Percentiles rank a stretch among this genome's conserved stretches.
phyloP scores from a whole-genome alignment of 2,888 invertebrate species.

The Phaedon cochleariae region DNA sequence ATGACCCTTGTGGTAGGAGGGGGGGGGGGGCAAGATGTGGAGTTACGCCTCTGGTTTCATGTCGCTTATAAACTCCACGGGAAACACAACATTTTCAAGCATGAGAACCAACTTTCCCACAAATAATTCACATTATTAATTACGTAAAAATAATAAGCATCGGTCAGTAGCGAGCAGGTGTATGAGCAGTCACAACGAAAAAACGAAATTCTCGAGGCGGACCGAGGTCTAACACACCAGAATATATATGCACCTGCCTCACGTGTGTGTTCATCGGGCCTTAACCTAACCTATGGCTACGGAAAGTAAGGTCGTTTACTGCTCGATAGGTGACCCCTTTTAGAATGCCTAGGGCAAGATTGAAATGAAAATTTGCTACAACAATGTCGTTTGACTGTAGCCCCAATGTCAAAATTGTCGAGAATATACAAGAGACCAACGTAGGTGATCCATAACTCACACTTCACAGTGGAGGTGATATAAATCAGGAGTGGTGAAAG shows the following conservation, averaged over 20 bases:
- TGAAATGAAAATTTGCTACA: too few relatives aligned
- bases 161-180: constrained; percentile 30
- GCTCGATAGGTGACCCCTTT: constrained; percentile 37
- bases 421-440: too few relatives aligned
- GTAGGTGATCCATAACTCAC: too few relatives aligned
- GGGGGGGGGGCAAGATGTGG: too few relatives aligned
- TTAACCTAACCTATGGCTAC: constrained; percentile 35
- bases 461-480: too few relatives aligned
- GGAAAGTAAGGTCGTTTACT: constrained; percentile 29
- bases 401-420: too few relatives aligned
- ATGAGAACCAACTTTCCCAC: constrained; percentile 28
- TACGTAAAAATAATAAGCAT: constrained; percentile 35
- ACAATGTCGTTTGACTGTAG: too few relatives aligned
- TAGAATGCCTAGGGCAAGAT: not conserved
- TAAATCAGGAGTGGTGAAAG: too few relatives aligned
- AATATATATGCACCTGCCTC: constrained; percentile 45
- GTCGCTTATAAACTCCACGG: not conserved
- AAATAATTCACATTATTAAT: constrained; percentile 34
- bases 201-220: constrained; percentile 31
- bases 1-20: too few relatives aligned
- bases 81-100: not conserved
- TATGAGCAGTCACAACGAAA: constrained; percentile 29
- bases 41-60: too few relatives aligned
- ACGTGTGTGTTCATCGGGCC: constrained; percentile 41
- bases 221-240: constrained; percentile 19